These are phyloP conservation scores for Hemitrygon akajei DNA, from an alignment of 2,797 vertebrate species.

Conservation along the genomic window DNA sequence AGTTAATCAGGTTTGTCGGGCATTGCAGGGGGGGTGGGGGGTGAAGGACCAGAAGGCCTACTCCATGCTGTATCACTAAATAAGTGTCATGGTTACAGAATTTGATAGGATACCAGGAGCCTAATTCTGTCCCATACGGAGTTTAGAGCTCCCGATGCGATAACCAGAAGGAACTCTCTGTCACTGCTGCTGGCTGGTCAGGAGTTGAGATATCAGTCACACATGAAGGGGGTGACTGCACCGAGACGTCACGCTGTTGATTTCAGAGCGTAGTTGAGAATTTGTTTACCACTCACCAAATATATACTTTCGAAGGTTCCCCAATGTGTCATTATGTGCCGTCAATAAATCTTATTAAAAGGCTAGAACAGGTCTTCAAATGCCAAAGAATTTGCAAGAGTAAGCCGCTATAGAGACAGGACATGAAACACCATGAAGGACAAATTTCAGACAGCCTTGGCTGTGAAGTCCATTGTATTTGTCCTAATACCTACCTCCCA, in stretches of 20 bases:
- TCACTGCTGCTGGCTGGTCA: fast-evolving
- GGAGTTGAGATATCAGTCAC: neutral
- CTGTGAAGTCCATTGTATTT: neutral
- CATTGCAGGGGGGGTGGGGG: too few relatives aligned
- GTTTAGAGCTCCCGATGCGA: neutral
- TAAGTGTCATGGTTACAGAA: neutral
- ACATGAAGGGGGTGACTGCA: neutral
- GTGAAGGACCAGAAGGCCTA: too few relatives aligned
- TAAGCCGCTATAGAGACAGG: neutral
- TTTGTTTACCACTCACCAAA: neutral
- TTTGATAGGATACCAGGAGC: neutral
- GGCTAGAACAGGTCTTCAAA: neutral
- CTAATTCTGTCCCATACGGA: neutral
- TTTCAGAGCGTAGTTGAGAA: neutral
- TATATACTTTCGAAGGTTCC: neutral
- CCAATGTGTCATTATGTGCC: neutral
- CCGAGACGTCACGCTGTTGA: neutral
- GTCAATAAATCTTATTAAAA: neutral
- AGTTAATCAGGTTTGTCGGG: too few relatives aligned
- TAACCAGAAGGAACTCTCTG: neutral
- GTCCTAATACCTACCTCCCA: too few relatives aligned
- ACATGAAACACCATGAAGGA: neutral
- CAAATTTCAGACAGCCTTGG: too few relatives aligned
- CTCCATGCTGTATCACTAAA: too few relatives aligned
- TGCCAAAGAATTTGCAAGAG: neutral